phyloP scores from a whole-genome alignment of 2,113 vertebrate species.

The Myiopsitta monachus region DNA sequence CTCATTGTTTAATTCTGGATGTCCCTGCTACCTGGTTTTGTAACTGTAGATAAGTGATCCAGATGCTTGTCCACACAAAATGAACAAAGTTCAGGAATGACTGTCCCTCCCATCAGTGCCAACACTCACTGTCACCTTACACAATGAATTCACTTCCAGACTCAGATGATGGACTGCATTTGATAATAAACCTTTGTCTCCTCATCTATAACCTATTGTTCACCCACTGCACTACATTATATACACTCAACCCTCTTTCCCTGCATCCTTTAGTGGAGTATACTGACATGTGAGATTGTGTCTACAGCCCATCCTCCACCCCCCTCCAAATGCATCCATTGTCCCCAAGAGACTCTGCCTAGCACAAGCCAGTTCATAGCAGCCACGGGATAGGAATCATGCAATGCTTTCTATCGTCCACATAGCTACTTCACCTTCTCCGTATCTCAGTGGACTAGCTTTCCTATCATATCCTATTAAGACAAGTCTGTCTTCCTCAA shows the following conservation, averaged over 20 bases:
- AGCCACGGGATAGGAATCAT: background rate
- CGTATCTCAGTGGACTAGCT: background rate
- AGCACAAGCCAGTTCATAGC: background rate
- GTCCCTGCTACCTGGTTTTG: background rate
- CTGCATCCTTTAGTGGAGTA: background rate
- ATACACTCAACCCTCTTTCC: background rate
- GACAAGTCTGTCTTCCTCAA: background rate
- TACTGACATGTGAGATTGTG: background rate
- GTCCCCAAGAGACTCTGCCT: background rate
- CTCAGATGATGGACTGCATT: background rate
- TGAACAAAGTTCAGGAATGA: background rate
- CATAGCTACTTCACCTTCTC: background rate
- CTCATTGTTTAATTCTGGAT: background rate
- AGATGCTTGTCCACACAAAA: background rate
- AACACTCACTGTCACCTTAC: background rate
- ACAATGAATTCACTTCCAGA: background rate
- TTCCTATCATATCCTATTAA: background rate
- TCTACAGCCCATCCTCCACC: background rate
- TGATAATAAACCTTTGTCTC: background rate
- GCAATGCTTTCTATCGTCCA: background rate
- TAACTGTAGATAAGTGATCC: background rate
- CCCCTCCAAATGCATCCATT: background rate
- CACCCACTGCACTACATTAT: background rate
- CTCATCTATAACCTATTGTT: background rate
- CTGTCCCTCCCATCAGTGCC: background rate